These are phyloP conservation scores for Onychostruthus taczanowskii DNA, from an alignment of 2,113 vertebrate genomes.

Conservation along the genomic window DNA sequence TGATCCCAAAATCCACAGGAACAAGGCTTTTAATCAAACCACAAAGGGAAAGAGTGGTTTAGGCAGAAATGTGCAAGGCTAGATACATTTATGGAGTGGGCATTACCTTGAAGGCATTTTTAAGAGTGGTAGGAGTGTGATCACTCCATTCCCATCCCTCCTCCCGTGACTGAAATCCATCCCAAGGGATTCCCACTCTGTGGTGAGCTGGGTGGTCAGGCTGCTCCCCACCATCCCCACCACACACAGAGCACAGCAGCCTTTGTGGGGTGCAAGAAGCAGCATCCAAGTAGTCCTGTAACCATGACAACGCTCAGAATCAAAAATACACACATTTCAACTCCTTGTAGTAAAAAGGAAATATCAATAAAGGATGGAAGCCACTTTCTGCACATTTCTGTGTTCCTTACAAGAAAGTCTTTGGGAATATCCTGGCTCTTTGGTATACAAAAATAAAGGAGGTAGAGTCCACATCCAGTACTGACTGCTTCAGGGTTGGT, in stretches of 20 bases:
- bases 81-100: not conserved
- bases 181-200: not conserved
- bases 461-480: not conserved
- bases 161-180: not conserved
- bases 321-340: constrained; percentile 32
- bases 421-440: constrained; percentile 2
- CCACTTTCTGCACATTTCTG: not conserved
- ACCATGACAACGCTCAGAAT: constrained; percentile 40
- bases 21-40: not conserved
- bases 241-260: not conserved
- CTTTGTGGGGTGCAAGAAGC: not conserved
- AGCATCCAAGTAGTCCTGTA: constrained; percentile 29
- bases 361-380: constrained; percentile 19
- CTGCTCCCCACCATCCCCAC: not conserved
- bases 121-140: not conserved
- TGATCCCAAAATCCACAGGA: not conserved
- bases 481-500: not conserved
- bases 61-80: not conserved
- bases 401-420: not conserved
- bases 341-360: constrained; percentile 37
- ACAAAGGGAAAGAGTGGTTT: not conserved
- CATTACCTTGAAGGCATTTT: not conserved
- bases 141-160: not conserved
- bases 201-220: not conserved
- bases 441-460: not conserved